Evolutionary conservation across 64 coral and sea anemone genomes (phyloP).

Genomic region (Stichodactyla helianthus): DNA sequence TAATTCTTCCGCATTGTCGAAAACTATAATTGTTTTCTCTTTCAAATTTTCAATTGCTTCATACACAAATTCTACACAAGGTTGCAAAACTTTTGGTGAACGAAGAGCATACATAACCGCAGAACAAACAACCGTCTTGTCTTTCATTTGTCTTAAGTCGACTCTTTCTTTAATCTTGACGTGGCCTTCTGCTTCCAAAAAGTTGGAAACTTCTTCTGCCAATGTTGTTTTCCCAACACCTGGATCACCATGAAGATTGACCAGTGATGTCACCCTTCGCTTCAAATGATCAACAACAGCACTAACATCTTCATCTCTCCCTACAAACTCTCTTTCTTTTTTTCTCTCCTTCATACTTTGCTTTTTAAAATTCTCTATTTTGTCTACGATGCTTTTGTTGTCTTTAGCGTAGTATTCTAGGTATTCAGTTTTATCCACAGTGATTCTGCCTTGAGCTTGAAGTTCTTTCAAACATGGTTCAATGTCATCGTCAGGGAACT

Average conservation of each 20-base stretch:
- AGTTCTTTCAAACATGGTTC: neutral
- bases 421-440: neutral
- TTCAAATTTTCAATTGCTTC: neutral
- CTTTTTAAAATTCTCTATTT: neutral
- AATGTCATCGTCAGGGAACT: neutral
- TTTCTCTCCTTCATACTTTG: neutral
- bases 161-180: neutral
- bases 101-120: neutral
- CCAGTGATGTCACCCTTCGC: neutral
- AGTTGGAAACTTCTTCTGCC: neutral
- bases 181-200: neutral
- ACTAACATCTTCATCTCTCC: neutral
- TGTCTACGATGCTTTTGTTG: neutral
- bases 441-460: neutral
- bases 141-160: neutral
- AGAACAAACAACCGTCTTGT: neutral
- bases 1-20: neutral
- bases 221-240: neutral
- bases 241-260: neutral
- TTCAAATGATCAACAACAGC: neutral
- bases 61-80: neutral
- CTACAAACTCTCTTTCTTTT: neutral
- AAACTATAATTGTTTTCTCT: neutral
- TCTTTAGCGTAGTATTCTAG: neutral
- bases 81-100: neutral